These are phyloP conservation scores for Vulpes lagopus DNA, from an alignment of 2,113 vertebrate species.

Conservation along the genomic window DNA sequence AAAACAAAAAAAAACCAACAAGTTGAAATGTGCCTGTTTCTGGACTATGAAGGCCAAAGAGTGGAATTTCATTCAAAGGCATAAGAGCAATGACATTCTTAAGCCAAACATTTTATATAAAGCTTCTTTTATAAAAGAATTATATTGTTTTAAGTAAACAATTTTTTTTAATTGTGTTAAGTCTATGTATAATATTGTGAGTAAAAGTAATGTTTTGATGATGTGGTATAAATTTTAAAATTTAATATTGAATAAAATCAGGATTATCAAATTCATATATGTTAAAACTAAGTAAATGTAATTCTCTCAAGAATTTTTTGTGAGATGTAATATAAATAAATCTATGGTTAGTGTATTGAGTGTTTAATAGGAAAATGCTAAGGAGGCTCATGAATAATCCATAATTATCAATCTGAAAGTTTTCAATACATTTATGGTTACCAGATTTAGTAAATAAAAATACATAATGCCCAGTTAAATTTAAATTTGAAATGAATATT, in stretches of 20 bases:
- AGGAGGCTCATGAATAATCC: conserved; percentile 8
- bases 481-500: conserved; percentile 65
- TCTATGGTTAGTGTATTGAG: background rate
- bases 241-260: conserved; percentile 70
- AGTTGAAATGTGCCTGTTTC: conserved; percentile 57
- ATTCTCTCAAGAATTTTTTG: conserved; percentile 63
- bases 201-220: conserved; percentile 73
- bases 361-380: conserved; percentile 44
- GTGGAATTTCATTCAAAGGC: conserved; percentile 57
- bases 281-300: conserved; percentile 59
- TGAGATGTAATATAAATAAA: conserved; percentile 61
- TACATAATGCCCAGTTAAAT: conserved; percentile 33
- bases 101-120: conserved; percentile 79
- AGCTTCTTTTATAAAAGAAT: conserved; percentile 81
- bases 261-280: conserved; percentile 59
- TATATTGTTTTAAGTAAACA: conserved; percentile 76
- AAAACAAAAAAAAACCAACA: too few relatives aligned
- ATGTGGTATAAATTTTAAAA: conserved; percentile 69
- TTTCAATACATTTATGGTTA: conserved; percentile 38
- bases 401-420: conserved; percentile 15
- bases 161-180: conserved; percentile 66
- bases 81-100: conserved; percentile 66
- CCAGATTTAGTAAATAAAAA: conserved; percentile 50
- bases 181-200: conserved; percentile 73
- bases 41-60: conserved; percentile 66